Evolutionary conservation across 2,888 invertebrate genomes (phyloP), one percentile per base, ranked within the genome.

Genomic region (Cecidostiba fungosa): DNA sequence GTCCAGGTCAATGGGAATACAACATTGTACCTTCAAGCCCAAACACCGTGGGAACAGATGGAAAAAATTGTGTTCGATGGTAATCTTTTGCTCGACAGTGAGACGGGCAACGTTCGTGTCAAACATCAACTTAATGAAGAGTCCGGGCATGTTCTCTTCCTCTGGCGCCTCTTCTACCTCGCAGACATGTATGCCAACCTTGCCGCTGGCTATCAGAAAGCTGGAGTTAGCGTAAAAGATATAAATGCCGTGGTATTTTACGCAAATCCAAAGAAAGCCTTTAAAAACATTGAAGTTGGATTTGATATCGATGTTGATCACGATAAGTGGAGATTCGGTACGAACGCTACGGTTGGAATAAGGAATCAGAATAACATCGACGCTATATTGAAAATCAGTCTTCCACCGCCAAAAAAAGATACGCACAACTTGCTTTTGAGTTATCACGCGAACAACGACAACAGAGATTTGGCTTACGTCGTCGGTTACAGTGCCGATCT

Each of bases 361-460:
- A 91, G 93, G 87, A 50, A 88, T 36, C 92, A 93, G 80, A 93
- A 94, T 59, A 95, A 95, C n/a, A 88, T 96, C 16, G 94, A 94
- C 82, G 92, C 95, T 0, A 90, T 95, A 1, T 93, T 95, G 0
- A 94, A 95, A 90, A 93, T 95, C 0, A 95, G 95, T 85, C 91
- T 96, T 0, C 96, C 96, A 5, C 95, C 95, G 76, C 96, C 96
- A 0, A 94, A 95, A 88, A 94, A 95, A 0, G 96, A 96, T 88
- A 94, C 95, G 3, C 96, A 96, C 90, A 95, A 95, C 8, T 88
- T 96, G 1, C 91, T 92, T 85, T 92, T 95, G 0, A 94, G 94
- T 87, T 94, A 94, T 69, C 92, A 94, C 62, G 91, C 94, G 54
- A 94, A 91, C 0, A 90, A 91, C 1, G 89, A 92, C 0, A 92